A percentile compares a stretch with the other conserved stretches of the same genome.
These are phyloP conservation scores for Naso thynnoides DNA, from an alignment of 2,797 vertebrate species.

Conservation along the genomic window DNA sequence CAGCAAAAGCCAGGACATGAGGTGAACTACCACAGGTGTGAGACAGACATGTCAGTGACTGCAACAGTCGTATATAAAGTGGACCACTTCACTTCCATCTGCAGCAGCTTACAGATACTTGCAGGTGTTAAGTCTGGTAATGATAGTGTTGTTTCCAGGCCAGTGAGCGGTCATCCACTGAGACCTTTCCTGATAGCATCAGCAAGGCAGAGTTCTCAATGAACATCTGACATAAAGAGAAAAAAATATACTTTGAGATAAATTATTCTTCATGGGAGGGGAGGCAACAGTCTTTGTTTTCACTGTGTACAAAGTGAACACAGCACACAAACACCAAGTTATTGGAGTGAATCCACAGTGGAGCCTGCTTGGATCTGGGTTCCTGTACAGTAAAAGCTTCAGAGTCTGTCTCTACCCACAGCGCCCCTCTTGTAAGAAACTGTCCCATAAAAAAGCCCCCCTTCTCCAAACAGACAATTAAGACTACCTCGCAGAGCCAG, in stretches of 20 bases:
- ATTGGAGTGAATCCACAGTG: slow-evolving; percentile 4
- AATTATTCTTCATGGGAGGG: neutral
- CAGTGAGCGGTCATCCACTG: slow-evolving; percentile 33
- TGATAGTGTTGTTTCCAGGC: slow-evolving; percentile 50
- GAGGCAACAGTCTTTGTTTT: neutral
- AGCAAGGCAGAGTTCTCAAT: slow-evolving; percentile 10
- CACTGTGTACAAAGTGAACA: neutral
- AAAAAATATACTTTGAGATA: slow-evolving; percentile 7
- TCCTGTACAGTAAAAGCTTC: slow-evolving; percentile 37
- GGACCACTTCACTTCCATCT: slow-evolving; percentile 48
- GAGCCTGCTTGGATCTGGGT: slow-evolving; percentile 25
- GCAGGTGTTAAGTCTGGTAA: slow-evolving; percentile 59
- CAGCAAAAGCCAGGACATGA: neutral
- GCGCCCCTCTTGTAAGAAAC: slow-evolving; percentile 37
- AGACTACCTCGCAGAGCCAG: slow-evolving; percentile 50
- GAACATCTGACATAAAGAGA: slow-evolving; percentile 10
- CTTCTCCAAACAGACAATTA: slow-evolving; percentile 66
- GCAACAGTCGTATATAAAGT: slow-evolving; percentile 19
- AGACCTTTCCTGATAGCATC: slow-evolving; percentile 23
- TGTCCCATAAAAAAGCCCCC: slow-evolving; percentile 30
- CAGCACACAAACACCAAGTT: neutral
- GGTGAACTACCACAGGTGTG: slow-evolving; percentile 10
- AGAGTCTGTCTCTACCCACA: slow-evolving; percentile 22
- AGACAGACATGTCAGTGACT: slow-evolving; percentile 2
- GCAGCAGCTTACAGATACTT: slow-evolving; percentile 53